Evolutionary conservation across 2,888 invertebrate species (phyloP).

Genomic region (Magallana nippona): DNA sequence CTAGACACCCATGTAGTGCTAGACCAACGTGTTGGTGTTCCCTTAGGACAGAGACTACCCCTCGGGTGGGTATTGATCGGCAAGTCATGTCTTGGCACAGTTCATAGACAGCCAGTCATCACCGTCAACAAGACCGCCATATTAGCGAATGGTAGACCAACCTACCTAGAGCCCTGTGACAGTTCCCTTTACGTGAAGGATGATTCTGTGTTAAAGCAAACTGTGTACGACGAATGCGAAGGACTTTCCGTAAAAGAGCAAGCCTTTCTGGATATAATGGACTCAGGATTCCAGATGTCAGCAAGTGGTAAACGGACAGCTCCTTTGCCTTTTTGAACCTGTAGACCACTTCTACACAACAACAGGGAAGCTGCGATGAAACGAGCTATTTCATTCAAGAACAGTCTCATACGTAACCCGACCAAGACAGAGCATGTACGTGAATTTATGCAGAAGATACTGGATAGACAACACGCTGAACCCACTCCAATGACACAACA

Average conservation of each 20-base stretch:
- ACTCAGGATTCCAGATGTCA: conserved; percentile 1
- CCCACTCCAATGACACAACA: neutral
- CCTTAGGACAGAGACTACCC: conserved; percentile 36
- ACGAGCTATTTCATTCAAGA: conserved; percentile 31
- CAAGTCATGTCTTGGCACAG: conserved; percentile 36
- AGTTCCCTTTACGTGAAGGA: conserved; percentile 32
- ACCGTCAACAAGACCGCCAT: conserved; percentile 38
- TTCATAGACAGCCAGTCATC: conserved; percentile 33
- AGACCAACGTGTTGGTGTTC: conserved; percentile 35
- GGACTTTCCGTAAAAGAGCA: conserved; percentile 35
- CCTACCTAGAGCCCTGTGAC: conserved; percentile 39
- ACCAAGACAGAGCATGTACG: conserved; percentile 15
- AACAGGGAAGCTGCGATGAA: conserved; percentile 14
- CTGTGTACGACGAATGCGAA: conserved; percentile 24
- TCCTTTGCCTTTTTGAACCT: conserved; percentile 32
- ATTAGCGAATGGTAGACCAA: conserved; percentile 16
- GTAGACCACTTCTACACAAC: conserved; percentile 2
- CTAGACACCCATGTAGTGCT: conserved; percentile 41
- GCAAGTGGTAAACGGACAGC: conserved; percentile 40
- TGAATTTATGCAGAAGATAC: conserved; percentile 38
- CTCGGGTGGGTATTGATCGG: conserved; percentile 45
- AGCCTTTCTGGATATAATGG: conserved; percentile 36
- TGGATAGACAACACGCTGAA: conserved; percentile 15
- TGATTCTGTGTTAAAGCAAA: conserved; percentile 28
- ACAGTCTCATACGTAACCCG: neutral